A percentile compares a stretch with the other conserved stretches of the same genome.
Evolutionary conservation across 2,797 vertebrate species (phyloP).

Genomic region (Sebastes kiyomatsui): DNA sequence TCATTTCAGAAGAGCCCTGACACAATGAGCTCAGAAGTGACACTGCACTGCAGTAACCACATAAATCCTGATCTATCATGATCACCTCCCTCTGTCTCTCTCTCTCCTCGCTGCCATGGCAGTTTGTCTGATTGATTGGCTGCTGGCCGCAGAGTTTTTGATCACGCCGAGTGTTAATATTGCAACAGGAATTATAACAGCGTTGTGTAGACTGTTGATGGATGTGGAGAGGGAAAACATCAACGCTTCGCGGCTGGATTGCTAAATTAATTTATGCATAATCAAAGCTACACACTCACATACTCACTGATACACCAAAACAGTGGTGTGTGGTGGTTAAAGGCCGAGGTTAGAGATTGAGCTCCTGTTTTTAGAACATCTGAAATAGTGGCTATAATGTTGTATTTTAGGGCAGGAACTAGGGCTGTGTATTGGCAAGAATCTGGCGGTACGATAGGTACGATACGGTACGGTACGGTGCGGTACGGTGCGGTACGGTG

Average conservation of each 20-base stretch:
- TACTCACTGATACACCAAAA: neutral
- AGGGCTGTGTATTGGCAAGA: no score
- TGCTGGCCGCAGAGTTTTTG: conserved; percentile 50
- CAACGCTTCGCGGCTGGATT: conserved; percentile 41
- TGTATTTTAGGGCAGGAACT: no score
- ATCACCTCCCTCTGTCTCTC: conserved; percentile 39
- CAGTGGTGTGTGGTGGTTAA: neutral
- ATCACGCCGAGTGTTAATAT: conserved; percentile 65
- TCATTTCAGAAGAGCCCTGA: conserved; percentile 48
- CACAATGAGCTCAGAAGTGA: conserved; percentile 61
- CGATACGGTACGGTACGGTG: no score
- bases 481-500: no score
- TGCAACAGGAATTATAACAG: conserved; percentile 53
- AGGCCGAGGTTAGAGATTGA: neutral
- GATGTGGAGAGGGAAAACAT: conserved; percentile 55
- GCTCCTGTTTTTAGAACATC: no score
- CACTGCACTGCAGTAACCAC: conserved; percentile 64
- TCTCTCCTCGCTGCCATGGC: conserved; percentile 31
- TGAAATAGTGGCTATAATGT: no score
- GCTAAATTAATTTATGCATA: conserved; percentile 65
- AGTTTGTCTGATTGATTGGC: conserved; percentile 67
- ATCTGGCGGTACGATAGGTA: no score
- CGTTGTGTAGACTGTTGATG: conserved; percentile 42
- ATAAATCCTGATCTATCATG: conserved; percentile 70
- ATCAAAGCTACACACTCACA: conserved; percentile 51